Conservation (phyloP, 2,113 vertebrate genomes). For the Nanorana parkeri region DNA sequence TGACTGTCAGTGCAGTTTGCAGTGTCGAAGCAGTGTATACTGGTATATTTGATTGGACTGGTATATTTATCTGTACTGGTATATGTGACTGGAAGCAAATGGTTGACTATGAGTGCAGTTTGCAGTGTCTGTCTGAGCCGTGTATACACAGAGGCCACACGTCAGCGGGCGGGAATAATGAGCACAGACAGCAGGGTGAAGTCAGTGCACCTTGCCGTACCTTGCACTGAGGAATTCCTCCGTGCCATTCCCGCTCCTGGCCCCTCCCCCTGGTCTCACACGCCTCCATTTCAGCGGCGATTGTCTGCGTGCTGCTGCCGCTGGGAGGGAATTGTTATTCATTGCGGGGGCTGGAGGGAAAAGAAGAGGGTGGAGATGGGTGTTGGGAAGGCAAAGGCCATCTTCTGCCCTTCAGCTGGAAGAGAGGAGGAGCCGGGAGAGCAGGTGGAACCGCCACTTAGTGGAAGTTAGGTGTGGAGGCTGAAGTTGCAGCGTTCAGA, state of each 20-base stretch:
- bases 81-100: too few species aligned
- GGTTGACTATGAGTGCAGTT: too few species aligned
- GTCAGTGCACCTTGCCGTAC: slow-evolving; percentile 18
- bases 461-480: background rate
- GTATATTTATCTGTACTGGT: too few species aligned
- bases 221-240: slow-evolving; percentile 9
- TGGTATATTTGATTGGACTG: too few species aligned
- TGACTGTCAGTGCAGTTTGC: too few species aligned
- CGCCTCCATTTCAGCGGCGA: background rate
- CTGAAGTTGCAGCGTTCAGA: background rate
- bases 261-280: background rate
- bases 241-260: background rate
- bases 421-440: slow-evolving; percentile 33
- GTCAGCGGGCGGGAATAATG: background rate
- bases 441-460: slow-evolving; percentile 43
- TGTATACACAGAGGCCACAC: too few species aligned
- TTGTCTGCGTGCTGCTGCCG: background rate
- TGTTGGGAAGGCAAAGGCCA: slow-evolving; percentile 2
- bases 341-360: slow-evolving; percentile 36
- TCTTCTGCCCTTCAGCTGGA: background rate
- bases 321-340: slow-evolving; percentile 45
- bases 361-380: slow-evolving; percentile 36
- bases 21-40: too few species aligned
- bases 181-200: background rate
- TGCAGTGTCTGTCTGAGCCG: too few species aligned